Base-by-base conservation (phyloP, 2,888 invertebrate species). In the Archaeoteleia sp. region DNA sequence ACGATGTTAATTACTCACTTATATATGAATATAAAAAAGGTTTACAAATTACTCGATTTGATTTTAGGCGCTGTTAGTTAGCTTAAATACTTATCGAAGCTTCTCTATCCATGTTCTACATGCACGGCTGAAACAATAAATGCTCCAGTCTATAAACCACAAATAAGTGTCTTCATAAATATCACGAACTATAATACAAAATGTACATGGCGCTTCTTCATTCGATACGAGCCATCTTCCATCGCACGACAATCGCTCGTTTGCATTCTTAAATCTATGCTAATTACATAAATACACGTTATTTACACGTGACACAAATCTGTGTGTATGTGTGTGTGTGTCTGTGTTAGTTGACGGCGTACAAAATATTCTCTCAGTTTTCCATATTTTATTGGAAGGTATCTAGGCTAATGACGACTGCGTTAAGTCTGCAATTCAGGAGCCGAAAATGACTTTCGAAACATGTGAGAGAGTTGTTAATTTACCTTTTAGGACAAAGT, bases 211-310 rank as follows among this genome's bases (percentile, higher is more conserved):
- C 42, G 48, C n/a, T 5, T 40, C 32, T 39, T 32, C 40, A 17
- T 29, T 39, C 23, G 15, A 13, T 8, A 25, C 32, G 29, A 30
- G 23, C 13, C 45, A 34, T 43, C 30, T 43, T 63, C 15, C 35
- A 63, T 58, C 35, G 43, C 53, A 43, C 29, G 34, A 35, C 37
- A n/a, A 29, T 27, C 37, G 30, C 34, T 32, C 43, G 40, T 71
- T 13, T 40, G 35, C 15, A 46, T 57, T 43, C 62, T 73, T 75
- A 76, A 69, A 23, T 46, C 72, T 78, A 77, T 51, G 74, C 78
- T 82, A 83, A 83, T 83, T 82, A 84, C 82, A 83, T 82, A 83
- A 82, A 82, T 83, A 83, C 83, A 83, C 71, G 74, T 74, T 84
- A 82, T 84, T 79, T 84, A 83, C 83, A 84, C 62, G 66, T 70